These are phyloP conservation scores for Clusia tigrina DNA, from an alignment of 2,888 invertebrate species.

Conservation along the genomic window DNA sequence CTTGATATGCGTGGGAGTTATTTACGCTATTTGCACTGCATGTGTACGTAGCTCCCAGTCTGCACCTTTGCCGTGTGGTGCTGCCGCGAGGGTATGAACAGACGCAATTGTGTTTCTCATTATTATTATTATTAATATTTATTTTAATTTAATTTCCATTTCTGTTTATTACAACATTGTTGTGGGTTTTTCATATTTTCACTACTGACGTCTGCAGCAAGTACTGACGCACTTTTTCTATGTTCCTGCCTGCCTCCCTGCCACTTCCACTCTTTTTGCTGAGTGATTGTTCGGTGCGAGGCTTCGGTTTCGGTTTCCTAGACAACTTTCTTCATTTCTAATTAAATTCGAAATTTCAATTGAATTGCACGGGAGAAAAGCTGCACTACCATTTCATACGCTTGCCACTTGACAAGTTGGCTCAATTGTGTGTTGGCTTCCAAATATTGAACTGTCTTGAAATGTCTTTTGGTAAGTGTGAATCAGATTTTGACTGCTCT, in stretches of 20 bases:
- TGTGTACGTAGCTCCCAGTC: neutral
- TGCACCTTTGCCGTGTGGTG: neutral
- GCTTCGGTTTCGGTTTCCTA: neutral
- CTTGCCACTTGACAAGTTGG: neutral
- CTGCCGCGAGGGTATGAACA: neutral
- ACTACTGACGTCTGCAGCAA: neutral
- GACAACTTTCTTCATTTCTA: slow-evolving; percentile 8
- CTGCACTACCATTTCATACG: neutral
- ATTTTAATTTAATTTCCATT: neutral
- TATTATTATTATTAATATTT: too few species aligned
- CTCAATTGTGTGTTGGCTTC: neutral
- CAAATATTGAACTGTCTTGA: too few species aligned
- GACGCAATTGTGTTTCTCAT: neutral
- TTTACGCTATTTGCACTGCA: neutral
- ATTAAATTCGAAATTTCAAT: neutral
- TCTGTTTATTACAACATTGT: neutral
- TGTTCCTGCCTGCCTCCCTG: too few species aligned
- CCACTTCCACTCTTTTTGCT: neutral
- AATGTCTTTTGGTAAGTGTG: too few species aligned
- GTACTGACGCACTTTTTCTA: neutral
- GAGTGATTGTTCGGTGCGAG: neutral
- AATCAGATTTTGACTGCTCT: neutral
- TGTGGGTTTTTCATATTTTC: neutral
- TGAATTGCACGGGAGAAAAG: too few species aligned
- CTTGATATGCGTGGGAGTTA: slow-evolving; percentile 2